Conservation (phyloP, 2,113 vertebrate genomes). For the Pyxicephalus adspersus region DNA sequence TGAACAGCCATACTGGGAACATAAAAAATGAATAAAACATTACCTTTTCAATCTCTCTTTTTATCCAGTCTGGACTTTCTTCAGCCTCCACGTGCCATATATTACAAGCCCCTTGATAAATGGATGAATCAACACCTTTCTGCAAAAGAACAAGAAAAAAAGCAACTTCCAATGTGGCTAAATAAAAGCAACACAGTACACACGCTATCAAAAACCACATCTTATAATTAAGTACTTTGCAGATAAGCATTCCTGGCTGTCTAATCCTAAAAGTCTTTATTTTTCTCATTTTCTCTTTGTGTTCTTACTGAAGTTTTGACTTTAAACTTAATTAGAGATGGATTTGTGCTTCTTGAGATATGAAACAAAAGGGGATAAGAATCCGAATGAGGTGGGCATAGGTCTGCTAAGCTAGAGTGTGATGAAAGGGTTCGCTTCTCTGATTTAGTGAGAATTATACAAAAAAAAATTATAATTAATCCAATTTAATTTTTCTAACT, state of each 20-base stretch:
- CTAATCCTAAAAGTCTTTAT: constrained; percentile 42
- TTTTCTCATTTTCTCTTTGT: constrained; percentile 32
- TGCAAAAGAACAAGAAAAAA: constrained; percentile 55
- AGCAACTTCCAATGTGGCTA: background rate
- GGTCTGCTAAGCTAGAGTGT: background rate
- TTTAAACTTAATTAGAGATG: constrained; percentile 51
- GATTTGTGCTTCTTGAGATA: constrained; percentile 44
- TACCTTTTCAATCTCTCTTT: constrained; percentile 77
- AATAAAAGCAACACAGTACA: background rate
- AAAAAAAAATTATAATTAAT: constrained; percentile 17
- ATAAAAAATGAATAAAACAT: background rate
- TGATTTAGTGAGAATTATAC: constrained; percentile 4
- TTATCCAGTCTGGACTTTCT: constrained; percentile 81
- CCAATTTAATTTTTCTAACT: constrained; percentile 24
- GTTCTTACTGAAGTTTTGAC: constrained; percentile 31
- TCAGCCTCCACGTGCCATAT: constrained; percentile 82
- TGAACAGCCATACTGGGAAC: no score
- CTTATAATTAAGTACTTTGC: constrained; percentile 49
- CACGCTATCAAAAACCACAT: constrained; percentile 24
- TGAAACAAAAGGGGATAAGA: constrained; percentile 29
- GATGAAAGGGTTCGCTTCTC: constrained; percentile 29
- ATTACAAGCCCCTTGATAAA: constrained; percentile 65
- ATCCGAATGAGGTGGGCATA: constrained; percentile 4
- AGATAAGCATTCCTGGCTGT: constrained; percentile 37
- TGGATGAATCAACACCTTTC: constrained; percentile 56